A percentile compares a stretch with the other conserved stretches of the same genome.
Evolutionary conservation across 2,113 vertebrate genomes (phyloP).

Genomic region (Nannobrachium achirus): DNA sequence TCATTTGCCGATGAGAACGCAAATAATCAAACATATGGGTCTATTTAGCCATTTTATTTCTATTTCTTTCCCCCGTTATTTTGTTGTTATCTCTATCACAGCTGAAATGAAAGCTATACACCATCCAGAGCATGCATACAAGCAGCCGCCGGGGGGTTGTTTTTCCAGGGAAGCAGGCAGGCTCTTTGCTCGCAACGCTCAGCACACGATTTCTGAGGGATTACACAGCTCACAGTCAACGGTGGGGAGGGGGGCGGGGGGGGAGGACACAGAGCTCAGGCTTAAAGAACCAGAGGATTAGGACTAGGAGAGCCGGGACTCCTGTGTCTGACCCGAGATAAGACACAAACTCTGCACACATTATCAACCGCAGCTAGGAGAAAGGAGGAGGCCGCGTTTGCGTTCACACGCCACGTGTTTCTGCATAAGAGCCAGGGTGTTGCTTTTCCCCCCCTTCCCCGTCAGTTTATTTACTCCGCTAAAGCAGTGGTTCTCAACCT

Average conservation of each 20-base stretch:
- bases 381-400: conserved; percentile 33
- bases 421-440: too few species aligned
- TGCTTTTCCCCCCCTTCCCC: too few species aligned
- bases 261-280: conserved; percentile 55
- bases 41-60: conserved; percentile 8
- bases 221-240: conserved; percentile 64
- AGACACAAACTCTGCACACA: conserved; percentile 45
- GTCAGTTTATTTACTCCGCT: too few species aligned
- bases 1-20: conserved; percentile 13
- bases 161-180: conserved; percentile 37
- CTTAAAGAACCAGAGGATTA: conserved; percentile 73
- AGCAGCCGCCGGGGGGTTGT: conserved; percentile 24
- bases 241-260: conserved; percentile 2
- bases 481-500: too few species aligned
- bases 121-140: conserved; percentile 7
- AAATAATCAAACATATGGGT: conserved; percentile 42
- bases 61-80: background rate
- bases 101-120: conserved; percentile 43
- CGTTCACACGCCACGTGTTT: conserved; percentile 14
- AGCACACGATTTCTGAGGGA: conserved; percentile 69
- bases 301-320: conserved; percentile 53
- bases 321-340: conserved; percentile 66
- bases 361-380: conserved; percentile 15
- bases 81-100: conserved; percentile 50
- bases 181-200: conserved; percentile 40